phyloP scores from a whole-genome alignment of 2,113 vertebrate species.

The Pogona vitticeps region DNA sequence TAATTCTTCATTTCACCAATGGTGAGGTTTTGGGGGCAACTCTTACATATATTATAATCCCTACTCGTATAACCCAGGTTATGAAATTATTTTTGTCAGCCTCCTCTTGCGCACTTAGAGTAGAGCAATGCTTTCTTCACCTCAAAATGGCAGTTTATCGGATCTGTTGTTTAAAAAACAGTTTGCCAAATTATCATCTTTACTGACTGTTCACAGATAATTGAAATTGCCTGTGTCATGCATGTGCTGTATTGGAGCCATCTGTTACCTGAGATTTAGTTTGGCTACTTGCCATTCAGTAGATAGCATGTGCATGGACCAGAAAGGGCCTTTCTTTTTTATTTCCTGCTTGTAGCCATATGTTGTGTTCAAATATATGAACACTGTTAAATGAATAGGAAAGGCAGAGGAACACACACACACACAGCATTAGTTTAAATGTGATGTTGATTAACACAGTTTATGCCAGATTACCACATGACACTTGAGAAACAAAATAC shows the following conservation, averaged over 20 bases:
- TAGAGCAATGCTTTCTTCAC: constrained; percentile 58
- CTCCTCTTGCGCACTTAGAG: constrained; percentile 52
- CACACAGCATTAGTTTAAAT: constrained; percentile 45
- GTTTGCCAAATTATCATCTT: constrained; percentile 67
- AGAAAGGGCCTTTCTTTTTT: constrained; percentile 66
- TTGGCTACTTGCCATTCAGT: constrained; percentile 67
- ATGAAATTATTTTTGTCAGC: constrained; percentile 62
- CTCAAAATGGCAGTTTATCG: constrained; percentile 55
- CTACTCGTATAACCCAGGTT: constrained; percentile 59
- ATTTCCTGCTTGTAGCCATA: constrained; percentile 68
- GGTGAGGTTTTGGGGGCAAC: constrained; percentile 49
- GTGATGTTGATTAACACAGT: constrained; percentile 36
- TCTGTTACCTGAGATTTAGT: constrained; percentile 72
- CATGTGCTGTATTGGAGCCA: constrained; percentile 68
- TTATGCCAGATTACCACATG: constrained; percentile 26
- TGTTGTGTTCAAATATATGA: constrained; percentile 59
- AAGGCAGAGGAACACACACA: no score
- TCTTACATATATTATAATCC: constrained; percentile 43
- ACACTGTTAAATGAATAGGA: background rate
- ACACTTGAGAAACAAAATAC: constrained; percentile 41
- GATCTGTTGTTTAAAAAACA: constrained; percentile 36
- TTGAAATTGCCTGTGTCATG: constrained; percentile 69
- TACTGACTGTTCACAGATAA: constrained; percentile 69
- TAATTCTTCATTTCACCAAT: constrained; percentile 51
- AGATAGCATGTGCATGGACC: constrained; percentile 28